Base-by-base conservation (phyloP, 2,888 invertebrate species). In the Cacoxenus indagator region DNA sequence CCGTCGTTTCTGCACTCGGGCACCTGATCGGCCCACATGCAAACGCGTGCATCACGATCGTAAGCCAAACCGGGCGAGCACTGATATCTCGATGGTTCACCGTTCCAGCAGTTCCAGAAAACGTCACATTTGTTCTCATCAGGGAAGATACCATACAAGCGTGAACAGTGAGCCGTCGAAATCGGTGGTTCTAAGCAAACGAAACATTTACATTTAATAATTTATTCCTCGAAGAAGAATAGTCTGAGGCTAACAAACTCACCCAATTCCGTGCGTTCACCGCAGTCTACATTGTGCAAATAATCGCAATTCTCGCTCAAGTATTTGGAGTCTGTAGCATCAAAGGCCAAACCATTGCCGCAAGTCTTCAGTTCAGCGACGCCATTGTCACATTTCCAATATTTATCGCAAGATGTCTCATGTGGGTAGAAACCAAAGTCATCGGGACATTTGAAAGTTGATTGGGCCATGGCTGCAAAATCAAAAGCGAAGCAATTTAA, bases 21-120 rank as follows among this genome's bases (percentile, higher is more conserved):
- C 70, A 96, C 95, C 90, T 96, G 95, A 90, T 98, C 96, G 81
- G 97, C 95, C 98, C 98, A 96, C 95, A 97, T 96, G 90, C 96
- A 96, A 68, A 96, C 95, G 78, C 97, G 93, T 65, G 96, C 93
- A 89, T 96, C 96, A 78, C 96, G 92, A 90, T 98, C 95, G 90
- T 97, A 97, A 76, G 96, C 97, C 64, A 97, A 91, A 78, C 97
- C 97, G 81, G 97, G 96, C 78, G 96, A 96, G 90, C 97, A 97
- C 89, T 96, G 96, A 89, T 97, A 97, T 84, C 95, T 92, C 86
- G 96, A 96, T 4, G 96, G 93, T 88, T 97, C 96, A 65, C 97
- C 97, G 89, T 96, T 96, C 96, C 97, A 97, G 89, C 97, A 97
- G 89, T 96, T 96, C 95, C 96, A 97, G 94, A 97, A 97, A 17